Conservation (phyloP, 2,888 invertebrate genomes). For the Aplocera efformata region DNA sequence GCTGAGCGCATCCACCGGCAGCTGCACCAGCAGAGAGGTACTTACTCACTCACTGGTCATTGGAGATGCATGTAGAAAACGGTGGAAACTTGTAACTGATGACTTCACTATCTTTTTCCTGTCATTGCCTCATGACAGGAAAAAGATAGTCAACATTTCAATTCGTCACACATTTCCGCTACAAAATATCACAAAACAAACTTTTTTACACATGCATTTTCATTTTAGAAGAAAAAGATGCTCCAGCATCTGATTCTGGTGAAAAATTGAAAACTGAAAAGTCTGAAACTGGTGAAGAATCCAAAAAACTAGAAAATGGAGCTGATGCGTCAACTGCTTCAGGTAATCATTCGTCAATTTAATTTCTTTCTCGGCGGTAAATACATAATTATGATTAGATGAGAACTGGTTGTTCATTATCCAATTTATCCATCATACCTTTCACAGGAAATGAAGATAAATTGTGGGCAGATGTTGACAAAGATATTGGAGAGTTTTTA, state of each 20-base stretch:
- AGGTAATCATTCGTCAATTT: conserved; percentile 33
- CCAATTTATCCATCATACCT: not conserved
- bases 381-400: too few relatives aligned
- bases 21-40: conserved; percentile 73
- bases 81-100: too few relatives aligned
- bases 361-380: too few relatives aligned
- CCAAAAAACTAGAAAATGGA: conserved; percentile 66
- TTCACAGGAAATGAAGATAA: conserved; percentile 81
- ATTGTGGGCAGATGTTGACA: conserved; percentile 90
- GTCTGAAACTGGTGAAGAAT: conserved; percentile 63
- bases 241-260: conserved; percentile 39
- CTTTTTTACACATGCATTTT: conserved; percentile 2
- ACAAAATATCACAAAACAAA: too few relatives aligned
- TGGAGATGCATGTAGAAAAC: too few relatives aligned
- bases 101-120: too few relatives aligned
- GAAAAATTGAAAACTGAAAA: conserved; percentile 59
- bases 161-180: too few relatives aligned
- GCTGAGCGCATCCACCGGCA: conserved; percentile 85
- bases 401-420: too few relatives aligned
- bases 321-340: conserved; percentile 49
- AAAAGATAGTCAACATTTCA: too few relatives aligned
- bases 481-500: conserved; percentile 88
- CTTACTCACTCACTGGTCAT: too few relatives aligned
- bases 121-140: too few relatives aligned
- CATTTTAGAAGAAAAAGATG: conserved; percentile 58